Percentiles rank a stretch among this genome's conserved stretches.
Evolutionary conservation across 2,888 invertebrate species (phyloP).

Genomic region (Drosophila diplacantha): DNA sequence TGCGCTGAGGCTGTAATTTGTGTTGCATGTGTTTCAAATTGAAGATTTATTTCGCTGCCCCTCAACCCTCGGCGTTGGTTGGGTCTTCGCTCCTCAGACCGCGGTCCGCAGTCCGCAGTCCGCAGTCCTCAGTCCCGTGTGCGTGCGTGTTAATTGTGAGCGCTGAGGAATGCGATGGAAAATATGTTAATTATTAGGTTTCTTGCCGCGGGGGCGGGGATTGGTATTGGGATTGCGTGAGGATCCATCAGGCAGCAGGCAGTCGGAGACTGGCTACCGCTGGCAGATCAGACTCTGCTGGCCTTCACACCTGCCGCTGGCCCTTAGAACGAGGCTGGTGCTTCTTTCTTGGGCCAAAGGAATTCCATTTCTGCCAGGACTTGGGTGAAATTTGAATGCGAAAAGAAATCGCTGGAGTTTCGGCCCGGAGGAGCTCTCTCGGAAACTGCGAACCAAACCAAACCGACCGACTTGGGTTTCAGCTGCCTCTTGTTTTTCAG

Average conservation of each 20-base stretch:
- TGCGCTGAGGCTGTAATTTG: slow-evolving; percentile 66
- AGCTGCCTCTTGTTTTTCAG: slow-evolving; percentile 38
- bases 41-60: slow-evolving; percentile 65
- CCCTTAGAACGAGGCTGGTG: slow-evolving; percentile 8
- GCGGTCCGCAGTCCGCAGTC: not conserved
- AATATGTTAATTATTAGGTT: slow-evolving; percentile 72
- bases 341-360: slow-evolving; percentile 1
- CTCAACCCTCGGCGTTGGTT: not conserved
- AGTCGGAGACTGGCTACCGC: slow-evolving; percentile 15
- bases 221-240: slow-evolving; percentile 36
- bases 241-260: slow-evolving; percentile 25
- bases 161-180: slow-evolving; percentile 73
- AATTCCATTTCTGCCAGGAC: slow-evolving; percentile 17
- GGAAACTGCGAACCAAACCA: slow-evolving; percentile 10
- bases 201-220: slow-evolving; percentile 43
- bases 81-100: not conserved
- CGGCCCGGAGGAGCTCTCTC: slow-evolving; percentile 9
- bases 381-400: slow-evolving; percentile 57
- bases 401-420: slow-evolving; percentile 43
- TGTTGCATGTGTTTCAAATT: slow-evolving; percentile 74
- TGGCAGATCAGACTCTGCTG: slow-evolving; percentile 10
- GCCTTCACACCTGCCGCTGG: slow-evolving; percentile 47
- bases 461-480: slow-evolving; percentile 40
- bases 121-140: slow-evolving; percentile 17
- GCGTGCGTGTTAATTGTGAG: slow-evolving; percentile 73